Percentiles rank a stretch among this genome's conserved stretches.
These are phyloP conservation scores for Hypothenemus hampei DNA, from an alignment of 1,140 invertebrate species.

Conservation along the genomic window DNA sequence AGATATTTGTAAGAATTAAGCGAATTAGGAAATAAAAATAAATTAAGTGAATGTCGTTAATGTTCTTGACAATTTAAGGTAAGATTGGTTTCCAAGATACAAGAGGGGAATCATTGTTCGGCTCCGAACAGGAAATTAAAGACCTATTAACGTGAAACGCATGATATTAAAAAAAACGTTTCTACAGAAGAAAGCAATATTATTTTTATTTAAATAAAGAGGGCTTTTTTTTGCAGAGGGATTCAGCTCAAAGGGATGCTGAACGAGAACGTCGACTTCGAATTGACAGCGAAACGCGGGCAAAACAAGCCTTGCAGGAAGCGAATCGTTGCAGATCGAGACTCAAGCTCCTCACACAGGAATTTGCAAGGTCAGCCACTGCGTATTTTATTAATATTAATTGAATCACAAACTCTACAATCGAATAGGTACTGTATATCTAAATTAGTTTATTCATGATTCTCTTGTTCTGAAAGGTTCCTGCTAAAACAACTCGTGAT, in stretches of 20 bases:
- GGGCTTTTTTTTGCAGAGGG: constrained; percentile 52
- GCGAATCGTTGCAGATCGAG: constrained; percentile 51
- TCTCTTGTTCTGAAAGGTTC: too few relatives aligned
- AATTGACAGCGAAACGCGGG: constrained; percentile 53
- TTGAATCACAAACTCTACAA: too few relatives aligned
- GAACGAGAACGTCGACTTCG: constrained; percentile 55
- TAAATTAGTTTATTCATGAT: background rate
- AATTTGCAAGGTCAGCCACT: constrained; percentile 55
- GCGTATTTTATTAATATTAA: background rate
- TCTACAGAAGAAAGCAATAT: too few relatives aligned
- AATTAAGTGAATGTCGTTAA: background rate
- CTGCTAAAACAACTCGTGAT: too few relatives aligned
- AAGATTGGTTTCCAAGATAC: background rate
- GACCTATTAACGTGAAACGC: too few relatives aligned
- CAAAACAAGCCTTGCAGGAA: constrained; percentile 52
- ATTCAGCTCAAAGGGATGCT: constrained; percentile 57
- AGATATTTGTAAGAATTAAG: background rate
- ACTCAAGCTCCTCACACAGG: constrained; percentile 53
- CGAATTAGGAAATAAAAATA: background rate
- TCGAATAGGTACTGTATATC: too few relatives aligned
- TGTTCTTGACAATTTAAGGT: background rate
- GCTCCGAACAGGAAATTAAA: too few relatives aligned
- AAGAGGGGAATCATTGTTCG: too few relatives aligned
- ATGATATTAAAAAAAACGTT: too few relatives aligned
- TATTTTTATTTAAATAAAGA: too few relatives aligned